phyloP scores from a whole-genome alignment of 2,797 vertebrate genomes.

The Hipposideros larvatus region DNA sequence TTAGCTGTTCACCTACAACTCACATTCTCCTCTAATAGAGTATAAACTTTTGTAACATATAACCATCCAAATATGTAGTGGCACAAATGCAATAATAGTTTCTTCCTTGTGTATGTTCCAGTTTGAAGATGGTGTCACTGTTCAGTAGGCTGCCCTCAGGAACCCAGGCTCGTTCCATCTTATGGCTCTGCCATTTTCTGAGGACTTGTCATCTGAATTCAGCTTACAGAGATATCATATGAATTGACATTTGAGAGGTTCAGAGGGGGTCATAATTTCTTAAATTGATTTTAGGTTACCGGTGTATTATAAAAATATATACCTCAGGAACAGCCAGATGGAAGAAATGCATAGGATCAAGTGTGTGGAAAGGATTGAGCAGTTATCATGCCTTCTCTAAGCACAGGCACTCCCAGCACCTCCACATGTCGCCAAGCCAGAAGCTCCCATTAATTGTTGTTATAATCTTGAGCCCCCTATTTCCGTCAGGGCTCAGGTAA shows the following conservation, averaged over 20 bases:
- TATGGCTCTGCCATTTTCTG: background rate
- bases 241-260: background rate
- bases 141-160: background rate
- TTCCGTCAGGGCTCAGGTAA: background rate
- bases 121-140: background rate
- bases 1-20: background rate
- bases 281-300: background rate
- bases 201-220: background rate
- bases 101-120: background rate
- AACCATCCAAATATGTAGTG: background rate
- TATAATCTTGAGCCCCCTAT: background rate
- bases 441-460: background rate
- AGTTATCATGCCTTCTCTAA: too few species aligned
- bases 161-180: background rate
- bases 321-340: background rate
- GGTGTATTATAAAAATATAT: background rate
- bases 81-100: background rate
- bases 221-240: background rate
- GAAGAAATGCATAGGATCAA: background rate
- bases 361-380: accelerated
- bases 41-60: background rate
- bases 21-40: background rate
- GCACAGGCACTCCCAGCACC: background rate
- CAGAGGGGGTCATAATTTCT: background rate
- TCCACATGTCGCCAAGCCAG: background rate